A percentile compares a stretch with the other conserved stretches of the same genome.
These are phyloP conservation scores for Cisticola juncidis DNA, from an alignment of 2,113 vertebrate species.

Conservation along the genomic window DNA sequence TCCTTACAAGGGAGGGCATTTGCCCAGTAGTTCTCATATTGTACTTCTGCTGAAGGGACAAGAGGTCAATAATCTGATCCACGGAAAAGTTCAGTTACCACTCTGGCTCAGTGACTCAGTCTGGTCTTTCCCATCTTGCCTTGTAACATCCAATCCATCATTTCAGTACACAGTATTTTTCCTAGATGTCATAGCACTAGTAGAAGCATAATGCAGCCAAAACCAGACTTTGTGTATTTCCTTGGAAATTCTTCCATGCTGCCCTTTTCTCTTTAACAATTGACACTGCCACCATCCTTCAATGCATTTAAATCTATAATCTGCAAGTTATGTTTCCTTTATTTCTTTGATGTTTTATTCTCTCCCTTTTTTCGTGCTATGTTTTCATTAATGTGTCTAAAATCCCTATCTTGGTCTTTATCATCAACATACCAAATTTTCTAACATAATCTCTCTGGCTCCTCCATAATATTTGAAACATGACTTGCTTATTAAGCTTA, in stretches of 20 bases:
- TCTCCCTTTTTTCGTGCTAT: not conserved
- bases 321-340: not conserved
- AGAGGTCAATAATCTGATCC: slow-evolving; percentile 22
- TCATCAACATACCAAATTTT: not conserved
- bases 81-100: not conserved
- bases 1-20: not conserved
- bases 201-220: not conserved
- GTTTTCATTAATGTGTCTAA: not conserved
- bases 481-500: not conserved
- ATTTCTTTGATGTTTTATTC: not conserved
- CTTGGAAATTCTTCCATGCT: not conserved
- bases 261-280: not conserved
- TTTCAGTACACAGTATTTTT: not conserved
- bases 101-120: not conserved
- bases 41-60: not conserved
- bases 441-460: not conserved
- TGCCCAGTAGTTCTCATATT: not conserved
- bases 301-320: not conserved
- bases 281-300: not conserved
- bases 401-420: not conserved
- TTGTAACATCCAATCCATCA: slow-evolving; percentile 30
- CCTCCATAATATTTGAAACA: not conserved
- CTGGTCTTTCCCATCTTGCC: slow-evolving; percentile 12
- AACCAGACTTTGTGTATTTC: not conserved
- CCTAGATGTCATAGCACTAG: not conserved